These are phyloP conservation scores for Orthonyx spaldingii DNA, from an alignment of 2,113 vertebrate genomes.

Conservation along the genomic window DNA sequence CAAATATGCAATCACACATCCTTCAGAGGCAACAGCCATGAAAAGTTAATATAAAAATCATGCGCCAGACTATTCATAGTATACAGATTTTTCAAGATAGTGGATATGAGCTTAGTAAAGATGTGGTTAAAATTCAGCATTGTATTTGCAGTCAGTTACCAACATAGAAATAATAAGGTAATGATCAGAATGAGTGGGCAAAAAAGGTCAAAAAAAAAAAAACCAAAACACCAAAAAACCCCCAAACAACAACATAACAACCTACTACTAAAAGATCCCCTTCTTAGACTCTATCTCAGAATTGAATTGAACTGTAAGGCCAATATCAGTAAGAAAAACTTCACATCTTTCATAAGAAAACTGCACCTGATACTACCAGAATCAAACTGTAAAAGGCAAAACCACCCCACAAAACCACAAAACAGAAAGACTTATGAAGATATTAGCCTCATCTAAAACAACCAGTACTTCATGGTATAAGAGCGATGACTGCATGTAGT, in stretches of 20 bases:
- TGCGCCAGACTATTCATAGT: not conserved
- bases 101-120: not conserved
- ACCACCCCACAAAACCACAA: not conserved
- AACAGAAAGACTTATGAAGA: not conserved
- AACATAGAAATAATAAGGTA: not conserved
- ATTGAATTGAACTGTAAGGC: not conserved
- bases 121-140: not conserved
- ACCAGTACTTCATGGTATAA: not conserved
- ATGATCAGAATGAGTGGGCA: not conserved
- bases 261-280: fast-evolving
- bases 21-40: not conserved
- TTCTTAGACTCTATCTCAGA: not conserved
- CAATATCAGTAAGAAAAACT: not conserved
- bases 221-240: too few relatives aligned
- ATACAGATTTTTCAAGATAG: not conserved
- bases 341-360: not conserved
- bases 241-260: not conserved
- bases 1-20: not conserved
- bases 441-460: not conserved
- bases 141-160: not conserved
- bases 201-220: not conserved
- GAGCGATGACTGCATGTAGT: not conserved
- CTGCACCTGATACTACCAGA: not conserved
- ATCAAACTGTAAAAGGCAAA: not conserved
- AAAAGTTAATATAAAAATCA: not conserved